Evolutionary conservation across 2,797 vertebrate species (phyloP), one percentile per base, ranked within the genome.

Genomic region (Nyctibius grandis): DNA sequence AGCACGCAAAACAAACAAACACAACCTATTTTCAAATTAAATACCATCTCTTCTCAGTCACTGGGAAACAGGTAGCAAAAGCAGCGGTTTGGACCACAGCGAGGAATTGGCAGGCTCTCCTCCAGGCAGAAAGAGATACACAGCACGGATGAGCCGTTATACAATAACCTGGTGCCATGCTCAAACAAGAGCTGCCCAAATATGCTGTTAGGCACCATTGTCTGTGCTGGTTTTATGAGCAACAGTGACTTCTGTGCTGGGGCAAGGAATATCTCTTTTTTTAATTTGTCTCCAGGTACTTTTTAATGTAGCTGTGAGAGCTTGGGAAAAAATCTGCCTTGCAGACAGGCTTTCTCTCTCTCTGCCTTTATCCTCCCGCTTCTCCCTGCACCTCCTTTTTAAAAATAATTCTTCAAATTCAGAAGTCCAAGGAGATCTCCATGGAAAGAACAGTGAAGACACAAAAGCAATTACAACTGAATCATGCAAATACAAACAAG

Each of bases 401-500:
- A 82, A 69, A 81, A 89, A 22, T 54, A 85, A 56, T 69, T 91
- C 54, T 88, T 94, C 42, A 53, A 93, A 89, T 57, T 78, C 72
- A 14, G 10, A 89, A 91, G 42, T 65, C 50, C 68, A 72, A 89
- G 54, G 54, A 94, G 64, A 92, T 75, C 67, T 81, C 68, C 47
- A 81, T 10, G 26, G 59, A 91, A 95, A 93, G 61, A 89, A 65
- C 11, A 72, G 25, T 15, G 36, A 94, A 89, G 26, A 88, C 73
- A 94, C 0, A 1, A 95, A 89, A 93, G 47, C 64, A 83, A 80
- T 95, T 89, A 93, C 23, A 86, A 56, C 17, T 78, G 61, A 80
- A 94, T 78, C 78, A 72, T 38, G 65, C 64, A 94, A 91, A 94
- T 60, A 94, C 28, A 91, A 95, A 74, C 57, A 83, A 78, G 65